Evolutionary conservation across 2,888 invertebrate species (phyloP), one percentile per base, ranked within the genome.

Genomic region (Syritta pipiens): DNA sequence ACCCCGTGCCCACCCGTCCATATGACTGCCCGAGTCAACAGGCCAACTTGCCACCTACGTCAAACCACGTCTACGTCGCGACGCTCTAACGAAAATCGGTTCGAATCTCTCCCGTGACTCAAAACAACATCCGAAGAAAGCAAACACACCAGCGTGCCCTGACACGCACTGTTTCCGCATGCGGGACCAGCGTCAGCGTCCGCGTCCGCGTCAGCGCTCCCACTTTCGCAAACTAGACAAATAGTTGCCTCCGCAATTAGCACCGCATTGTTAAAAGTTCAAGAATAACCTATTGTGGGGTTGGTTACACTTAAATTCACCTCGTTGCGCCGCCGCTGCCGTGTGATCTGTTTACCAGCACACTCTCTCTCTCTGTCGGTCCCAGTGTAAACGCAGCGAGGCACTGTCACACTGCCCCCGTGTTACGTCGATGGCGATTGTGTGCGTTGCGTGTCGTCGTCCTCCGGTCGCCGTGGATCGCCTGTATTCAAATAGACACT

Each of bases 401-500:
- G 63, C 75, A 40, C 59, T 75, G 57, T 59, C 81, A 75, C 44
- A 68, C 75, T 69, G 81, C 63, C 75, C 72, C 62, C 35, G n/a
- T 46, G 71, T 53, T 62, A 53, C 53, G 40, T 48, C 14, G 35
- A 26, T 35, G 35, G 24, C 20, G 20, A 42, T 35, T 28, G 17
- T 51, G 1, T 14, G 17, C 37, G 7, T 35, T 30, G 10, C 48
- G 28, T 53, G 22, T 40, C 35, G 22, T 48, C 59, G 22, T 55
- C 48, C 60, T 55, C 35, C 37, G 30, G 60, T 44, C n/a, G 44
- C 75, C n/a, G n/a, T n/a, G n/a, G n/a, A n/a, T n/a, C n/a, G n/a
- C n/a, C n/a, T n/a, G n/a, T n/a, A n/a, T n/a, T n/a, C n/a, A 81
- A 74, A 81, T 75, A 75, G 51, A 53, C 68, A 44, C n/a, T 75